Base-by-base conservation (phyloP, 2,888 invertebrate genomes). In the Drosophila pegasa region DNA sequence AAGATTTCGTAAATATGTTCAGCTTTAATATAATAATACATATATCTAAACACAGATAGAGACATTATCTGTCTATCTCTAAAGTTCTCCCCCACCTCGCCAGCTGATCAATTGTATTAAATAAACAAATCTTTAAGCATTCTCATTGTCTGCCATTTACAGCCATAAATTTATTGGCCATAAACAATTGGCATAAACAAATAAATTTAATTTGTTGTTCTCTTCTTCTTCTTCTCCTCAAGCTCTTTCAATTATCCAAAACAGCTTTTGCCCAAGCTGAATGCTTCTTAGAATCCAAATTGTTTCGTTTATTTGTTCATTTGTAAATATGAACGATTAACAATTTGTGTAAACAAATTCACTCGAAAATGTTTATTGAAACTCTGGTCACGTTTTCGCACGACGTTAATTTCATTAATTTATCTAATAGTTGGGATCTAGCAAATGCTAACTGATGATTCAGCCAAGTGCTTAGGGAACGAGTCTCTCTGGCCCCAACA, bases 391-490 rank as follows among this genome's bases (percentile, higher is more conserved):
- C 64, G 74, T 43, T 75, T 64, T 47, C 2, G 7, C 5, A 35
- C 18, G 25, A 25, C 58, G 40, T 16, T 65, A 52, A 74, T 75
- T 76, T 71, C 37, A 60, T 57, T 40, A 60, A 55, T 58, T 60
- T 47, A 67, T 47, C 57, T 20, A 70, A 56, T 55, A 64, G 43
- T 43, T 27, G 43, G 31, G 14, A 29, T 43, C 37, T 12, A 47
- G 35, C 12, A 10, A 58, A n/a, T 29, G 56, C 33, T 55, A 63
- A 67, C 18, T 37, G 72, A 51, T 75, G 77, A 77, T 52, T 75
- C 52, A 60, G 52, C 37, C 48, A 25, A 31, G 9, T 67, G 74
- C 57, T 61, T 37, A 29, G 38, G 41, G 60, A 65, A 61, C 76
- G 45, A 57, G 54, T 76, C 64, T 71, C 64, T 54, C 10, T 29